phyloP scores from a whole-genome alignment of 2,113 vertebrate genomes.

The Suricata suricatta region DNA sequence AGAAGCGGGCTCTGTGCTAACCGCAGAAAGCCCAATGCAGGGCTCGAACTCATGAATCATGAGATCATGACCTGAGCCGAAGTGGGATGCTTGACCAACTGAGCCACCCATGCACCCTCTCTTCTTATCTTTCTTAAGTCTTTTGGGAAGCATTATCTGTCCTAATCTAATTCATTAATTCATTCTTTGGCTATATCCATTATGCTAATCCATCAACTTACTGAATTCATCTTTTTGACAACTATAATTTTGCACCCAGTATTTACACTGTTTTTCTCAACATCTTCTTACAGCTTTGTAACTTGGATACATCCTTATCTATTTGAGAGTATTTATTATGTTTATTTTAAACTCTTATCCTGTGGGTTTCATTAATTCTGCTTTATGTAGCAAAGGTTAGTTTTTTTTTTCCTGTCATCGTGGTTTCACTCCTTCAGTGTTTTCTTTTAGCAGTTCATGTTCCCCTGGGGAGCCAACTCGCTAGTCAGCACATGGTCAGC shows the following conservation, averaged over 20 bases:
- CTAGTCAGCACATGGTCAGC: no score
- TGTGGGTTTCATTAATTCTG: background rate
- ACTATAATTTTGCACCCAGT: no score
- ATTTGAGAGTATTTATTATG: background rate
- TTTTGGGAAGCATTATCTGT: no score
- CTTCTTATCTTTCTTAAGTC: background rate
- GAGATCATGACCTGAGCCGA: background rate
- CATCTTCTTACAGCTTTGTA: background rate
- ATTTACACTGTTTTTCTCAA: no score
- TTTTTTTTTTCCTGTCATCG: background rate
- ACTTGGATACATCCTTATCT: background rate
- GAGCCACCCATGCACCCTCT: background rate
- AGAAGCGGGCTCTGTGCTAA: background rate
- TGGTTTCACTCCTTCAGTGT: background rate
- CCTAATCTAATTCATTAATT: background rate
- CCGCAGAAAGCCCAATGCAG: background rate
- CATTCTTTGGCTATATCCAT: background rate
- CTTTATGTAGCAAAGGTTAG: background rate
- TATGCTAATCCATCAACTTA: background rate
- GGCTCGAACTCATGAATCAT: no score
- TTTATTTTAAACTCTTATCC: background rate
- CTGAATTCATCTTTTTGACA: no score
- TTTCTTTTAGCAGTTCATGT: background rate
- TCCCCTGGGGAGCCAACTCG: background rate
- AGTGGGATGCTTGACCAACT: background rate